A percentile compares a stretch with the other conserved stretches of the same genome.
These are phyloP conservation scores for Leptinotarsa defecta DNA, from an alignment of 1,140 invertebrate genomes.

Conservation along the genomic window DNA sequence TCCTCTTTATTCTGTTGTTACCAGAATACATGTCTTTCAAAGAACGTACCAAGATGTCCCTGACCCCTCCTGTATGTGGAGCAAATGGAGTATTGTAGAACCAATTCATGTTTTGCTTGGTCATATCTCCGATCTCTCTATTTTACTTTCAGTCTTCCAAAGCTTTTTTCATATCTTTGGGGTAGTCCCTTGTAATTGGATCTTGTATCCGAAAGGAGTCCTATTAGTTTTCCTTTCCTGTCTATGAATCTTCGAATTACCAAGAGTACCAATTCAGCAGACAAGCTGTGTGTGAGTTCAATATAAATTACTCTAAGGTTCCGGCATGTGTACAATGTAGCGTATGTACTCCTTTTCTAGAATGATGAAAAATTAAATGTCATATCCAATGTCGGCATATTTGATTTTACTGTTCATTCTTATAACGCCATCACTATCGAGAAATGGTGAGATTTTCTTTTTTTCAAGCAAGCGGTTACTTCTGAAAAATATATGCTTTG, in stretches of 20 bases:
- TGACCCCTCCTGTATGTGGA: not conserved
- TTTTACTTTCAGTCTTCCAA: not conserved
- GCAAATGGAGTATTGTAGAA: not conserved
- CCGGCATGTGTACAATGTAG: not conserved
- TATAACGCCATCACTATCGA: not conserved
- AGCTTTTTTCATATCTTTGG: not conserved
- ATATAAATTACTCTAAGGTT: not conserved
- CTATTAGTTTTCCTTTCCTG: not conserved
- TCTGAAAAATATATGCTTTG: too few relatives aligned
- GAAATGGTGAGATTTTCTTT: not conserved
- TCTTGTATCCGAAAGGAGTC: not conserved
- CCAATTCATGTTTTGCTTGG: not conserved
- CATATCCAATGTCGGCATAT: not conserved
- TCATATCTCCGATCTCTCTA: not conserved
- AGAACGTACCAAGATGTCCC: not conserved
- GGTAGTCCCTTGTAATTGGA: not conserved
- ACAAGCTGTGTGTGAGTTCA: not conserved
- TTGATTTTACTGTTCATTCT: not conserved
- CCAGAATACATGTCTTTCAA: too few relatives aligned
- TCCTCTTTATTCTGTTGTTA: too few relatives aligned
- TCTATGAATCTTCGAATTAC: not conserved
- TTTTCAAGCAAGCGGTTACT: not conserved
- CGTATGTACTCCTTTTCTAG: not conserved
- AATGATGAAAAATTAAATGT: not conserved
- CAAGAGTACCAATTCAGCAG: not conserved